Percentiles rank a stretch among this genome's conserved stretches.
phyloP scores from a whole-genome alignment of 2,797 vertebrate species.

The Echeneis naucrates region DNA sequence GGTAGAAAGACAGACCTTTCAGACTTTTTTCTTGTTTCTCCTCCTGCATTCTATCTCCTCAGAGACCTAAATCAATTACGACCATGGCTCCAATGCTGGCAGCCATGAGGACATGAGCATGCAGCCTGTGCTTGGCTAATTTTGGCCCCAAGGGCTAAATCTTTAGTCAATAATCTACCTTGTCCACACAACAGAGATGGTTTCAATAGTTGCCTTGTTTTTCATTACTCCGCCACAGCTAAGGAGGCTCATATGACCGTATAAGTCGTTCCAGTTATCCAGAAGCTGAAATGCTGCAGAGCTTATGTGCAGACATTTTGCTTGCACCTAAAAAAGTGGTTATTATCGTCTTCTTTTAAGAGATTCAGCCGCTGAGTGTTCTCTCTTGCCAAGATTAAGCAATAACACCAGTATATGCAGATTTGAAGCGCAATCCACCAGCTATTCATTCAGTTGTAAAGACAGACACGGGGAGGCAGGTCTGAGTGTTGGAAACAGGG shows the following conservation, averaged over 20 bases:
- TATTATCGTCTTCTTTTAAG: conserved; percentile 21
- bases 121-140: conserved; percentile 45
- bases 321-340: not conserved
- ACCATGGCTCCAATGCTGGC: conserved; percentile 38
- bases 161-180: conserved; percentile 52
- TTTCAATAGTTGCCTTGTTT: conserved; percentile 45
- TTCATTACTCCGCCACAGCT: conserved; percentile 25
- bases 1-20: conserved; percentile 11
- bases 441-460: conserved; percentile 43
- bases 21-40: conserved; percentile 22
- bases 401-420: conserved; percentile 55
- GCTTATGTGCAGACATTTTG: conserved; percentile 4
- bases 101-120: conserved; percentile 8
- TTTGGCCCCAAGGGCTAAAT: conserved; percentile 49
- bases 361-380: conserved; percentile 5
- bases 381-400: conserved; percentile 33
- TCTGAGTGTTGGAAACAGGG: conserved; percentile 38
- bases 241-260: conserved; percentile 18
- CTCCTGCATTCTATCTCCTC: conserved; percentile 37
- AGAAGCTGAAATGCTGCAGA: not conserved
- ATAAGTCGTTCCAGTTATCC: not conserved
- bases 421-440: conserved; percentile 41
- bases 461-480: conserved; percentile 33
- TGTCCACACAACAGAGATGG: conserved; percentile 36
- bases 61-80: conserved; percentile 64